A percentile compares a stretch with the other conserved stretches of the same genome.
phyloP scores from a whole-genome alignment of 2,888 invertebrate genomes.

The Drosophila algonquin region DNA sequence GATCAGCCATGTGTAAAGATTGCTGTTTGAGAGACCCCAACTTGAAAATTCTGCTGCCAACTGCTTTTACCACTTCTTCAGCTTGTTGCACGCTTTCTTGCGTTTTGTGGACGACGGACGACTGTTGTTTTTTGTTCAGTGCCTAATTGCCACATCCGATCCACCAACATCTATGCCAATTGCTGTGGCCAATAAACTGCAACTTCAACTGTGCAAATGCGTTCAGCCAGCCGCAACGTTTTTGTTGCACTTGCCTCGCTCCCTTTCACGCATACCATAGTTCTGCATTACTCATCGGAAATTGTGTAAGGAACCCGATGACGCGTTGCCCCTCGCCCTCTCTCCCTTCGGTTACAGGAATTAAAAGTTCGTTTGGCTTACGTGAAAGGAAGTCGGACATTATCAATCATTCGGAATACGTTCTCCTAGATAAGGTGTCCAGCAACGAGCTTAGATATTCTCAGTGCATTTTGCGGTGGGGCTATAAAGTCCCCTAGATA shows the following conservation, averaged over 20 bases:
- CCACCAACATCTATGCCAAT: conserved; percentile 14
- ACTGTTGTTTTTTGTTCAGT: conserved; percentile 12
- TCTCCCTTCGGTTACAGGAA: conserved; percentile 16
- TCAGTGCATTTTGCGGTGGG: conserved; percentile 11
- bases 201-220: conserved; percentile 35
- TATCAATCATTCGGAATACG: conserved; percentile 58
- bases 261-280: conserved; percentile 9
- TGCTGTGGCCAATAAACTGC: conserved; percentile 77
- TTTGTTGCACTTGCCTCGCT: conserved; percentile 48
- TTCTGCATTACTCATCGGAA: conserved; percentile 50
- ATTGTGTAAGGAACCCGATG: conserved; percentile 48
- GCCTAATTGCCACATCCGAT: conserved; percentile 55
- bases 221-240: conserved; percentile 72
- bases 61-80: background rate
- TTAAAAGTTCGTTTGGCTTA: conserved; percentile 39
- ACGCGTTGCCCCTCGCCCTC: conserved; percentile 54
- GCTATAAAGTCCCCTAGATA: conserved; percentile 23
- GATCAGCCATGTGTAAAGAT: conserved; percentile 1
- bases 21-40: background rate
- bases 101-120: conserved; percentile 18
- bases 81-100: conserved; percentile 72
- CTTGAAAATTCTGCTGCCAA: background rate
- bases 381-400: conserved; percentile 63
- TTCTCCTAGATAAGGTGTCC: conserved; percentile 26
- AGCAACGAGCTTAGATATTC: conserved; percentile 9